Evolutionary conservation across 2,888 invertebrate species (phyloP).

Genomic region (Nemoura dubitans): DNA sequence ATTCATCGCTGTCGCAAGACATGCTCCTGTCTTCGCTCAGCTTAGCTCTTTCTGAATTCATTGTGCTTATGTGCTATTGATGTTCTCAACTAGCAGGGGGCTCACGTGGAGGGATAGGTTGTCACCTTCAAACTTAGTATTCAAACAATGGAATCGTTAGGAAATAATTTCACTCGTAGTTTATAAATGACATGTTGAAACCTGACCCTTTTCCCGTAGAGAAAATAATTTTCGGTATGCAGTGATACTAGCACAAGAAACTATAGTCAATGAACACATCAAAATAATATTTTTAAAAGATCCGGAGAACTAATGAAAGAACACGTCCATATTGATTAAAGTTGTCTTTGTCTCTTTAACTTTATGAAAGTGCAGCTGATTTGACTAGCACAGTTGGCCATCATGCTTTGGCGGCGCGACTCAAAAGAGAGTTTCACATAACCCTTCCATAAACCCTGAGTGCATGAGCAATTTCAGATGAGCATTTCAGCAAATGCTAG

Average conservation of each 20-base stretch:
- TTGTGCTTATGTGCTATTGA: conserved; percentile 20
- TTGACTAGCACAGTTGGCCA: not conserved
- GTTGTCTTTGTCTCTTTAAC: not conserved
- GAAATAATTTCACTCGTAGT: not conserved
- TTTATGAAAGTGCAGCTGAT: not conserved
- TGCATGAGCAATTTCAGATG: no score
- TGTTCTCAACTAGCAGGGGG: not conserved
- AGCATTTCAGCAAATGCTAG: no score
- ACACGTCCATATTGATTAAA: conserved; percentile 12
- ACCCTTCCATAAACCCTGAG: no score
- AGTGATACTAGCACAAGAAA: not conserved
- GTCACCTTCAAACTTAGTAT: not conserved
- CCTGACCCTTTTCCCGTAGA: not conserved
- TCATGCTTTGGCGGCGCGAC: not conserved
- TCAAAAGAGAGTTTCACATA: no score
- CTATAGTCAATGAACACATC: not conserved
- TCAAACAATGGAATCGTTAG: not conserved
- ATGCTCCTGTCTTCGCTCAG: conserved; percentile 22
- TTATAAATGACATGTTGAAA: not conserved
- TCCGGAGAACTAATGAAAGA: not conserved
- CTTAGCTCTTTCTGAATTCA: not conserved
- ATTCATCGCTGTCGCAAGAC: conserved; percentile 46
- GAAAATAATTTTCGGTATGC: not conserved
- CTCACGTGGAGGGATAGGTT: conserved; percentile 1
- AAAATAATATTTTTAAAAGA: not conserved